Conservation (phyloP, 2,888 invertebrate genomes). For the Drosophila niveifrons region DNA sequence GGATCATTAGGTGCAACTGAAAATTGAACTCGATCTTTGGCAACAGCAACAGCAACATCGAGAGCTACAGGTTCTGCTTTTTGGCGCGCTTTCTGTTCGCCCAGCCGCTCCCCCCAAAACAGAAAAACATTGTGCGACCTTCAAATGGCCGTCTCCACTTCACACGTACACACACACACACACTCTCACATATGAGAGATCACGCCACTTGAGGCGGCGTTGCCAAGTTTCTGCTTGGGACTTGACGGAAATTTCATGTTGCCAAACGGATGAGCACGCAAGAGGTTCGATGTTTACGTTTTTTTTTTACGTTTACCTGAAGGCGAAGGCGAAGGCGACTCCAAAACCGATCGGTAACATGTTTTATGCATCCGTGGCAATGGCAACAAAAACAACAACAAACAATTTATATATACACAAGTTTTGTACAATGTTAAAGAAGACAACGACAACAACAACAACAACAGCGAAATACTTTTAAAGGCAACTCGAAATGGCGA, state of each 20-base stretch:
- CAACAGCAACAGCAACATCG: conserved; percentile 5
- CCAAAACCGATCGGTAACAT: conserved; percentile 69
- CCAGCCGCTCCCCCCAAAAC: conserved; percentile 19
- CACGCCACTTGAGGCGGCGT: conserved; percentile 74
- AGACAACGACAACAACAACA: conserved; percentile 48
- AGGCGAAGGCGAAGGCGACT: conserved; percentile 56
- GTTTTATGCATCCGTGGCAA: conserved; percentile 77
- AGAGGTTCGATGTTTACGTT: conserved; percentile 54
- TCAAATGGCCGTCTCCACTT: conserved; percentile 66
- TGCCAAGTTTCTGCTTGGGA: conserved; percentile 63
- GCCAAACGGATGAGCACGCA: conserved; percentile 70
- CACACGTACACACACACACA: conserved; percentile 43
- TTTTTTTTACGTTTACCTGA: conserved; percentile 57
- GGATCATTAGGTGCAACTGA: conserved; percentile 75
- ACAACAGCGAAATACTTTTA: conserved; percentile 78
- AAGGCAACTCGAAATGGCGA: conserved; percentile 73
- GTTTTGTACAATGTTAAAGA: conserved; percentile 44
- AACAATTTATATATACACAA: conserved; percentile 47
- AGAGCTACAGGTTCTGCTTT: conserved; percentile 39
- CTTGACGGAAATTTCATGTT: conserved; percentile 68
- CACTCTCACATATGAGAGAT: conserved; percentile 46
- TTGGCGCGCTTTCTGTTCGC: conserved; percentile 67
- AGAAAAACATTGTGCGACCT: conserved; percentile 61
- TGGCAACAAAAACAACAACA: conserved; percentile 41
- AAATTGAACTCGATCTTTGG: conserved; percentile 56